phyloP scores from a whole-genome alignment of 2,888 invertebrate genomes.

The Trimorus sp. region DNA sequence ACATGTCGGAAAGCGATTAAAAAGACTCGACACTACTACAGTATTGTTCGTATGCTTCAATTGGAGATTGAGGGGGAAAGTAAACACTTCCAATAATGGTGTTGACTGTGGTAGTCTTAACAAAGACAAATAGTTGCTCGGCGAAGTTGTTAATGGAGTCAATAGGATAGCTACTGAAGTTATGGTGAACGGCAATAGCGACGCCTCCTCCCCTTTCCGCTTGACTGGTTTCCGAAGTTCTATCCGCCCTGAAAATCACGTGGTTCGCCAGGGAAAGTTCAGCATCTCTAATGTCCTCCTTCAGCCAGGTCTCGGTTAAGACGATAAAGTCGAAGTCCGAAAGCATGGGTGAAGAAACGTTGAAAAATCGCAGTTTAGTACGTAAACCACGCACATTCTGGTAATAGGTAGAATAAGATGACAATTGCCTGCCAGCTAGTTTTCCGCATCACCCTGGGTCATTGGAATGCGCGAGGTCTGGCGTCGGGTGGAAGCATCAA shows the following conservation, averaged over 20 bases:
- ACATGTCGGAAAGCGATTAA: conserved; percentile 4
- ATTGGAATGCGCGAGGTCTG: neutral
- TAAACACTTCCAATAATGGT: conserved; percentile 11
- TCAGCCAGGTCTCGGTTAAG: conserved; percentile 10
- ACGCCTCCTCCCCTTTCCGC: neutral
- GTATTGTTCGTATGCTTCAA: conserved; percentile 1
- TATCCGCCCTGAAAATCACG: neutral
- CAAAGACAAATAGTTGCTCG: conserved; percentile 4
- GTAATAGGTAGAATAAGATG: neutral
- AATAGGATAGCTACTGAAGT: neutral
- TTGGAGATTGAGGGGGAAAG: conserved; percentile 3
- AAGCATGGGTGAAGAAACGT: neutral
- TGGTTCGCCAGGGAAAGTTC: neutral
- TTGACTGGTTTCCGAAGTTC: neutral
- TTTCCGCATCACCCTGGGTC: neutral
- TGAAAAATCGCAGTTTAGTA: conserved; percentile 1
- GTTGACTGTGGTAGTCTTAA: neutral
- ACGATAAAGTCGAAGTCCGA: neutral
- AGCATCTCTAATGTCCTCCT: neutral
- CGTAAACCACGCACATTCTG: conserved; percentile 3
- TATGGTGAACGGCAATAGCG: neutral
- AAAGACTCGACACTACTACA: conserved; percentile 1
- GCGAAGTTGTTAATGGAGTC: neutral
- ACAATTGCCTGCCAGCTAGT: neutral
- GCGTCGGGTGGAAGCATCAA: neutral